Base-by-base conservation (phyloP, 2,888 invertebrate genomes). In the Pristionchus japonicus region DNA sequence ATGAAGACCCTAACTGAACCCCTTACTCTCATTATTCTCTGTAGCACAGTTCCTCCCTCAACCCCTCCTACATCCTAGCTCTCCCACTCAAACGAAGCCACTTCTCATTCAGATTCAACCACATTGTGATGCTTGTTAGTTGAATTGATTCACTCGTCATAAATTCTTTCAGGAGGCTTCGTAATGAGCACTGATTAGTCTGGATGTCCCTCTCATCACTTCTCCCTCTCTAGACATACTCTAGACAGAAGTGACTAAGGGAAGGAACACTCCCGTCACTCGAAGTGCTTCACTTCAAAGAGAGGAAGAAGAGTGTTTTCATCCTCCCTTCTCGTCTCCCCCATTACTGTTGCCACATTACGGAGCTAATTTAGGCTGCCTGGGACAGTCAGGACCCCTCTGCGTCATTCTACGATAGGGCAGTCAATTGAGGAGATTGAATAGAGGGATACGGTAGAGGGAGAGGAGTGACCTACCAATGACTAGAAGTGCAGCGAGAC, bases 261-360 rank as follows among this genome's bases (percentile, higher is more conserved):
- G 52, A 23, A 64, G 31, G 64, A 64, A 64, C 31, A 64, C 64
- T 27, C 15, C 52, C 27, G 64, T 31, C 27, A 31, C 64, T 31
- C 17, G 27, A 31, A 70, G 70, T 37, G 70, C 23, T 23, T 70
- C 27, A 15, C n/a, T 20, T 37, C 37, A 70, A 70, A 70, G n/a
- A n/a, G n/a, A n/a, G n/a, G n/a, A n/a, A n/a, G n/a, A n/a, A n/a
- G n/a, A n/a, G 70, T 70, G 70, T 70, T 70, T 70, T 70, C 70
- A 70, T 70, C 70, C 4, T 23, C 61, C 52, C 52, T 52, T 52
- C 52, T 64, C 64, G 64, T 64, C 37, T 37, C 37, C 37, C n/a
- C 70, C 70, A 70, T 70, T 70, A 70, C 70, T 37, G 70, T 70
- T 70, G 37, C 37, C 70, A 70, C 70, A 70, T 70, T 70, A 34